Conservation (phyloP, 2,797 vertebrate genomes). For the Melanotaenia boesemani region DNA sequence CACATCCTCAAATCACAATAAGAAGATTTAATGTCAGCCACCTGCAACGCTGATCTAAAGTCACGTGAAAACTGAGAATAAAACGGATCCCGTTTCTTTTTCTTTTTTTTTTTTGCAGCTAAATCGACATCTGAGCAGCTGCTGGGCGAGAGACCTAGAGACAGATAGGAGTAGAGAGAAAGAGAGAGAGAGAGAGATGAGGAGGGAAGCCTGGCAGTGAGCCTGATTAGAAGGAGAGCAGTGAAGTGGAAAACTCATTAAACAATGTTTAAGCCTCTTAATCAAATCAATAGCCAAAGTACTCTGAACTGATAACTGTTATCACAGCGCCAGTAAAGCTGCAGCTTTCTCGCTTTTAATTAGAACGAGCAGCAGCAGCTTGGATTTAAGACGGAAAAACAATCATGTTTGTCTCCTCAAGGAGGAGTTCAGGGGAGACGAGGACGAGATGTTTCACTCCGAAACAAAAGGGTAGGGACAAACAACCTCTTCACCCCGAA, state of each 20-base stretch:
- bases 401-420: background rate
- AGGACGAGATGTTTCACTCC: background rate
- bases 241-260: slow-evolving; percentile 96
- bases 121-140: slow-evolving; percentile 1
- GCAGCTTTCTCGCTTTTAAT: slow-evolving; percentile 69
- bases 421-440: slow-evolving; percentile 2
- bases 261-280: slow-evolving; percentile 94
- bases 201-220: slow-evolving; percentile 48
- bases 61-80: background rate
- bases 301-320: slow-evolving; percentile 77
- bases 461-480: too few relatives aligned
- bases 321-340: slow-evolving; percentile 66
- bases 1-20: too few relatives aligned
- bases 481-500: too few relatives aligned
- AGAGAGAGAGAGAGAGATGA: slow-evolving; percentile 58
- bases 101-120: background rate
- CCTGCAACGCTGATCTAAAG: too few relatives aligned
- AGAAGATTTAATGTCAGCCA: too few relatives aligned
- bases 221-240: slow-evolving; percentile 89
- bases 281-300: slow-evolving; percentile 91
- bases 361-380: slow-evolving; percentile 28
- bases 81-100: background rate
- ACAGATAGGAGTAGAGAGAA: slow-evolving; percentile 49
- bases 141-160: slow-evolving; percentile 16
- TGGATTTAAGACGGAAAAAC: slow-evolving; percentile 35